phyloP scores from a whole-genome alignment of 2,113 vertebrate genomes.

The Centropristis striata region DNA sequence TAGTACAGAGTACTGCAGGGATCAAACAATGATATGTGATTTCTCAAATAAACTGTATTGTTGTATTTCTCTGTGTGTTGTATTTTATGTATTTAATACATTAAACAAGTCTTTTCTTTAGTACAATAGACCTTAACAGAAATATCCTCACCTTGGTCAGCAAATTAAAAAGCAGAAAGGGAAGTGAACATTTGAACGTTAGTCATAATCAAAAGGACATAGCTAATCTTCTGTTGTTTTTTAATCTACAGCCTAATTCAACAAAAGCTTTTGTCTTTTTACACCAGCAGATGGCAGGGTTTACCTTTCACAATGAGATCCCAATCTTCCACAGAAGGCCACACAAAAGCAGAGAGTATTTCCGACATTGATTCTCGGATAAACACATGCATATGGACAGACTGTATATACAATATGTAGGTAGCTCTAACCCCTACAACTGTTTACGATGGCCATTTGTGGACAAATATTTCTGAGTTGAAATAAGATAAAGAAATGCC shows the following conservation, averaged over 20 bases:
- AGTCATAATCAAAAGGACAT: neutral
- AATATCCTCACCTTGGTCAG: neutral
- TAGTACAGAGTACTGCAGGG: neutral
- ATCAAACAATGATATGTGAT: constrained; percentile 6
- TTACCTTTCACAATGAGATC: constrained; percentile 45
- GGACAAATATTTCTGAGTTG: neutral
- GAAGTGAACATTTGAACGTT: neutral
- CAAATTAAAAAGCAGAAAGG: neutral
- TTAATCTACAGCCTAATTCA: constrained; percentile 5
- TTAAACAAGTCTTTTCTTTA: neutral
- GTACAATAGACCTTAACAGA: neutral
- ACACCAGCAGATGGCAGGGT: constrained; percentile 78
- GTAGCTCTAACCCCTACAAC: neutral
- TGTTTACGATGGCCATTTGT: neutral
- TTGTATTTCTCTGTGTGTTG: neutral
- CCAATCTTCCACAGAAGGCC: neutral
- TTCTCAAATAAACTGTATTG: neutral
- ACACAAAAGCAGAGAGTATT: neutral
- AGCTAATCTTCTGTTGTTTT: neutral
- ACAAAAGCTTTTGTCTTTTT: constrained; percentile 22
- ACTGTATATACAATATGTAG: neutral
- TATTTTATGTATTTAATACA: neutral
- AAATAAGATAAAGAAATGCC: neutral
- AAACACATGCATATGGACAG: neutral
- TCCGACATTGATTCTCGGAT: neutral